Percentiles rank a stretch among this genome's conserved stretches.
Evolutionary conservation across 1,140 invertebrate species (phyloP).

Genomic region (Lasaia peninsularis): DNA sequence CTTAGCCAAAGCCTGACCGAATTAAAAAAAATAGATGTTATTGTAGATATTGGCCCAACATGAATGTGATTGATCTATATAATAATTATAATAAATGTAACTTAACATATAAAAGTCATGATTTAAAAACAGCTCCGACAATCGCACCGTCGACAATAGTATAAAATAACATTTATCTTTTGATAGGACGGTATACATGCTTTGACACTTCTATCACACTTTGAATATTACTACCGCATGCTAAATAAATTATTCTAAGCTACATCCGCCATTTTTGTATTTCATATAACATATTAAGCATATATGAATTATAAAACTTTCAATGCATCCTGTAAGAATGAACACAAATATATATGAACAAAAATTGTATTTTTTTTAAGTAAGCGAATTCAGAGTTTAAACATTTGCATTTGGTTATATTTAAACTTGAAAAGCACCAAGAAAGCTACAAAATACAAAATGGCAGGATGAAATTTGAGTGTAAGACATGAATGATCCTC

Average conservation of each 20-base stretch:
- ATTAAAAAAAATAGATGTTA: no score
- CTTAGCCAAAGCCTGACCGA: no score
- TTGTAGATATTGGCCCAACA: neutral
- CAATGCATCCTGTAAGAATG: no score
- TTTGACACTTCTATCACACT: slow-evolving; percentile 35
- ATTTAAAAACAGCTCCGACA: slow-evolving; percentile 33
- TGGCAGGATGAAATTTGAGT: slow-evolving; percentile 42
- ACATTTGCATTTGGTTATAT: neutral
- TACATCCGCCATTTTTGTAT: slow-evolving; percentile 45
- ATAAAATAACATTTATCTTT: slow-evolving; percentile 28
- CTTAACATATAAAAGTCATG: slow-evolving; percentile 32
- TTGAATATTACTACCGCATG: slow-evolving; percentile 52
- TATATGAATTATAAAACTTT: slow-evolving; percentile 22
- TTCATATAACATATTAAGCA: slow-evolving; percentile 24
- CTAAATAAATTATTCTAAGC: slow-evolving; percentile 70
- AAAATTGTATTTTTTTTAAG: neutral
- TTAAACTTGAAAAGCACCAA: slow-evolving; percentile 14
- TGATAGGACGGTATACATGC: slow-evolving; percentile 49
- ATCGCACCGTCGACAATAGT: slow-evolving; percentile 30
- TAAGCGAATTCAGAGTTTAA: neutral
- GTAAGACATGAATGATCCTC: slow-evolving; percentile 49
- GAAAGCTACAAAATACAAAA: slow-evolving; percentile 49
- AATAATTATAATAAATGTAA: slow-evolving; percentile 24
- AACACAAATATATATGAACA: no score
- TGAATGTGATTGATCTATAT: neutral